A percentile compares a stretch with the other conserved stretches of the same genome.
Conservation (phyloP, 2,888 invertebrate genomes). For the Watsonalla cultraria region DNA sequence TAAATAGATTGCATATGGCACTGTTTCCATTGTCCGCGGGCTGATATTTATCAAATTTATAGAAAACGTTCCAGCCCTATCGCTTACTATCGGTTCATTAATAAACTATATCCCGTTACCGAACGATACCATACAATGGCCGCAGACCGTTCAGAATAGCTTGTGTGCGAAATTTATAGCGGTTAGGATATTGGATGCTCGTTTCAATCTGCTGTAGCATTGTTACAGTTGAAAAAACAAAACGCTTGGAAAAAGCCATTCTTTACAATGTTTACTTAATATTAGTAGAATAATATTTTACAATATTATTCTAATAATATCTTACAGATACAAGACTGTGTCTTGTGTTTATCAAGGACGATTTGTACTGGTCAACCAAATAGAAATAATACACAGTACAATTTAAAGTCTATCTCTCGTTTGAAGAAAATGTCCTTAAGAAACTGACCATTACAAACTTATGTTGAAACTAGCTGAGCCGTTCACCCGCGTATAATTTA, state of each 20-base stretch:
- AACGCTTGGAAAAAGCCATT: constrained; percentile 7
- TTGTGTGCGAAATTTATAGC: constrained; percentile 48
- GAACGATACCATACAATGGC: constrained; percentile 48
- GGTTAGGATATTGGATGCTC: constrained; percentile 45
- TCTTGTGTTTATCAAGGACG: no score
- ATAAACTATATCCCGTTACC: constrained; percentile 59
- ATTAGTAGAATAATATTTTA: no score
- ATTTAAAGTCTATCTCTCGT: no score
- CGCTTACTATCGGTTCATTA: constrained; percentile 61
- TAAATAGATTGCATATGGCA: constrained; percentile 47
- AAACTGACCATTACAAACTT: no score
- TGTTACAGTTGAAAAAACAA: constrained; percentile 8
- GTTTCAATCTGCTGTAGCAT: constrained; percentile 19
- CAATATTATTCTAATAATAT: not conserved
- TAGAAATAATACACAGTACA: no score
- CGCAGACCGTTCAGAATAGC: constrained; percentile 45
- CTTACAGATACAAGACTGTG: not conserved
- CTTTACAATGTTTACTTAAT: constrained; percentile 4
- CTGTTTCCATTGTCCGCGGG: constrained; percentile 51
- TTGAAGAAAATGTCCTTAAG: no score
- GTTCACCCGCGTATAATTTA: no score
- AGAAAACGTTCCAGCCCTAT: constrained; percentile 49
- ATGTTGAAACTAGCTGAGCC: no score
- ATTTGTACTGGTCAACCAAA: no score
- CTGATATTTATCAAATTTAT: constrained; percentile 55